A percentile compares a stretch with the other conserved stretches of the same genome.
These are phyloP conservation scores for Peromyscus melanophrys DNA, from an alignment of 2,797 vertebrate species.

Conservation along the genomic window DNA sequence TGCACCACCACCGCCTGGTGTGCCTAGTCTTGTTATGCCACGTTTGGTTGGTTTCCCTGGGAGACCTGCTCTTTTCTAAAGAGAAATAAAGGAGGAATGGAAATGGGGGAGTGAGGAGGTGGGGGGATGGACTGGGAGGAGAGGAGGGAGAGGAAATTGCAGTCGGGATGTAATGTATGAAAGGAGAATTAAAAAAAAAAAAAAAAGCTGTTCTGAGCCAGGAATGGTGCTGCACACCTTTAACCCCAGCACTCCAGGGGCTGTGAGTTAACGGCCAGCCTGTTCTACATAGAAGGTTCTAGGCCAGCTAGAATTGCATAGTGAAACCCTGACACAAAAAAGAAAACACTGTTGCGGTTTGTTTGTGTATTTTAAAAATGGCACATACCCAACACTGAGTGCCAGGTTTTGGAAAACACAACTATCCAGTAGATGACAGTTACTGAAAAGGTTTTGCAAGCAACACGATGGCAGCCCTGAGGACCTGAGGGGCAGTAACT, in stretches of 20 bases:
- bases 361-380: not conserved
- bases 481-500: not conserved
- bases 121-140: too few relatives aligned
- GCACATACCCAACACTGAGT: not conserved
- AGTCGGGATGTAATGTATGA: too few relatives aligned
- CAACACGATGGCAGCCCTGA: not conserved
- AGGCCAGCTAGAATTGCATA: not conserved
- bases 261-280: not conserved
- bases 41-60: too few relatives aligned
- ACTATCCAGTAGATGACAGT: not conserved
- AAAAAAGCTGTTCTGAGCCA: not conserved
- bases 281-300: not conserved
- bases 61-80: too few relatives aligned
- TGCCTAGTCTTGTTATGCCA: too few relatives aligned
- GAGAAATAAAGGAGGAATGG: too few relatives aligned
- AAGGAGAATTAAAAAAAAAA: too few relatives aligned
- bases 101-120: too few relatives aligned
- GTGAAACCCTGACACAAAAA: not conserved
- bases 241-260: not conserved
- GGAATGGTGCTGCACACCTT: not conserved
- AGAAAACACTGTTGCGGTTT: not conserved
- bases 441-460: slow-evolving; percentile 43
- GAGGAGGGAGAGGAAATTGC: too few relatives aligned
- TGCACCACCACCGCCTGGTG: too few relatives aligned
- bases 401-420: not conserved